Percentiles rank a stretch among this genome's conserved stretches.
Conservation (phyloP, 2,888 invertebrate genomes). For the Pardosa pseudoannulata region DNA sequence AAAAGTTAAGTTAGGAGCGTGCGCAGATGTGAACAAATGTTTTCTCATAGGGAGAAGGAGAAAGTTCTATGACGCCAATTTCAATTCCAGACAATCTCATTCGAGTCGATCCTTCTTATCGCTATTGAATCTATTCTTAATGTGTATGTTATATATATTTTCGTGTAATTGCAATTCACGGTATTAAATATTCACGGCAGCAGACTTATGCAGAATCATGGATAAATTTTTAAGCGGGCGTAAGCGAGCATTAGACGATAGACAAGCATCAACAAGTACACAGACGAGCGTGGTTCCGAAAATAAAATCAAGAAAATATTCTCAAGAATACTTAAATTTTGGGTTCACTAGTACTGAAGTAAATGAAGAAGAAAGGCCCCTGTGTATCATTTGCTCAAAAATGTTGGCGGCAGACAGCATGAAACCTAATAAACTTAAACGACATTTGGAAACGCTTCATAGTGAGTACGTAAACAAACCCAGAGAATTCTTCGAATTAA, state of each 20-base stretch:
- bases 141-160: no score
- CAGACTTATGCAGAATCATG: no score
- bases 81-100: no score
- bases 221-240: no score
- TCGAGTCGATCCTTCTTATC: no score
- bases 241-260: constrained; percentile 22
- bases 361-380: constrained; percentile 28
- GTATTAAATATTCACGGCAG: no score
- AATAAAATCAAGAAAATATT: constrained; percentile 23
- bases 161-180: no score
- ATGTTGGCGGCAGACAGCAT: constrained; percentile 26
- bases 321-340: constrained; percentile 27
- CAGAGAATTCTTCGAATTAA: background rate
- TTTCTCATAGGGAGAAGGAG: no score
- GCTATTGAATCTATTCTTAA: no score
- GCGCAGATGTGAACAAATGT: no score
- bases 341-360: constrained; percentile 21
- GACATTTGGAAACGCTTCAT: constrained; percentile 23
- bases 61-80: no score
- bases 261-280: constrained; percentile 20
- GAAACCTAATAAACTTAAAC: constrained; percentile 14
- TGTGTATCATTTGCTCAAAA: constrained; percentile 21
- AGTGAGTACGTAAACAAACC: constrained; percentile 6
- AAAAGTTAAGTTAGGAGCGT: no score
- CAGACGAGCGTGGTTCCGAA: constrained; percentile 16